Evolutionary conservation across 2,797 vertebrate species (phyloP), one percentile per base, ranked within the genome.

Genomic region (Rhynchotus rufescens): DNA sequence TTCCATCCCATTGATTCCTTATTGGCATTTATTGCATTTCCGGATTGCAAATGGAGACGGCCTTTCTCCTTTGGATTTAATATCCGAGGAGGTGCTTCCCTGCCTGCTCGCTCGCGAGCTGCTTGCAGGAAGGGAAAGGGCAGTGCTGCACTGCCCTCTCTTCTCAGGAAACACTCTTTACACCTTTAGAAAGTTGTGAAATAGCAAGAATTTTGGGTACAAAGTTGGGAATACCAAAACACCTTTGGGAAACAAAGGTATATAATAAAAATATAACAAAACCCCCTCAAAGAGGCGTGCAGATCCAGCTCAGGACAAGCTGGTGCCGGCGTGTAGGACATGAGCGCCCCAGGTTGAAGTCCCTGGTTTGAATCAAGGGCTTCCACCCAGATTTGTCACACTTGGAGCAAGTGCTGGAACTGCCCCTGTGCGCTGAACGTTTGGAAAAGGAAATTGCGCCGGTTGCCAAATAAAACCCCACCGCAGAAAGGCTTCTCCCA

Each of bases 31-130:
- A 75, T 42, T 79, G 60, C 83, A 67, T 86, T 93, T 81, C 66
- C 79, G 87, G 78, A 84, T 86, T 87, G 77, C 36, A 87, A 85
- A 81, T 25, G 57, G 80, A 71, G 61, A 47, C 67, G 61, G 74
- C 61, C 17, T 86, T 84, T 81, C 49, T 81, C 1, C 0, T 56
- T 86, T 90, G 78, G 66, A 26, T 78, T 78, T 26, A 44, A 28
- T 79, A 74, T 23, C 28, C 40, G 5, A 93, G 89, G 82, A 95
- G 92, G 96, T 97, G 42, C 90, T 96, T 96, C 93, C 78, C 77
- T 75, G 83, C 42, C 66, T 60, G 1, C 36, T 86, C 4, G 17
- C 71, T 49, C 42, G 44, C 32, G 74, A 76, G 45, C 66, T 60
- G 1, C 36, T 86, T 4, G 17, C 52, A 32, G 83, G 69, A 60